phyloP scores from a whole-genome alignment of 30 jellyfish, hydroid and myxozoan species.

The Euphysa ruthae region DNA sequence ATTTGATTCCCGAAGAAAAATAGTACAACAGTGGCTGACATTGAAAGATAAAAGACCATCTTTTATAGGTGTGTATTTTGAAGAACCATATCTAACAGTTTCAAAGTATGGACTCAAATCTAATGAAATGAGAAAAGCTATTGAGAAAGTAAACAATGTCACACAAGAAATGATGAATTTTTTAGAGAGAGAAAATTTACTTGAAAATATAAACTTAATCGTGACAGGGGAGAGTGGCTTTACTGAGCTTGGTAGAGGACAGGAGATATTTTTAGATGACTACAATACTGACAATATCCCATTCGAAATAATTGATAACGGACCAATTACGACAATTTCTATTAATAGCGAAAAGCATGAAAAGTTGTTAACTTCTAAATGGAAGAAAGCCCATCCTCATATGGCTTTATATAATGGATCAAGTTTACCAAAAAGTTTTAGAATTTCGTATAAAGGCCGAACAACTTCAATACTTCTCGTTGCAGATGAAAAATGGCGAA shows the following conservation, averaged over 20 bases:
- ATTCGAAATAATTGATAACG: conserved; percentile 66
- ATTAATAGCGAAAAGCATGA: conserved; percentile 32
- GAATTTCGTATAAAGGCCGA: conserved; percentile 54
- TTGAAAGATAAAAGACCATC: conserved; percentile 48
- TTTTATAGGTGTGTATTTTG: conserved; percentile 83
- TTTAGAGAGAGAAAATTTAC: conserved; percentile 5
- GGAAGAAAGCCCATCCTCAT: conserved; percentile 54
- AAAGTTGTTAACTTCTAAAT: conserved; percentile 15
- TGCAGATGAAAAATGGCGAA: conserved; percentile 88
- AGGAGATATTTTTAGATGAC: conserved; percentile 75
- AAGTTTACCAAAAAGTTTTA: conserved; percentile 56
- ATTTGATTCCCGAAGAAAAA: conserved; percentile 46
- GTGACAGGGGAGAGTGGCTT: conserved; percentile 90
- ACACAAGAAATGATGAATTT: conserved; percentile 18
- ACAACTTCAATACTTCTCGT: conserved; percentile 76
- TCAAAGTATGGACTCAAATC: conserved; percentile 43
- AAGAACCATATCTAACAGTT: conserved; percentile 77
- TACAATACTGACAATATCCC: conserved; percentile 27
- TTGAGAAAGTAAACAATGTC: conserved; percentile 33
- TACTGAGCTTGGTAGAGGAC: conserved; percentile 34
- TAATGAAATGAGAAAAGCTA: conserved; percentile 27
- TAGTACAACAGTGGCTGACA: conserved; percentile 50
- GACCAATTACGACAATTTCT: conserved; percentile 58
- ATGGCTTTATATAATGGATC: conserved; percentile 59
- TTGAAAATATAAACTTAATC: conserved; percentile 45